phyloP scores from a whole-genome alignment of 2,113 vertebrate genomes.

The Indicator maculatus region DNA sequence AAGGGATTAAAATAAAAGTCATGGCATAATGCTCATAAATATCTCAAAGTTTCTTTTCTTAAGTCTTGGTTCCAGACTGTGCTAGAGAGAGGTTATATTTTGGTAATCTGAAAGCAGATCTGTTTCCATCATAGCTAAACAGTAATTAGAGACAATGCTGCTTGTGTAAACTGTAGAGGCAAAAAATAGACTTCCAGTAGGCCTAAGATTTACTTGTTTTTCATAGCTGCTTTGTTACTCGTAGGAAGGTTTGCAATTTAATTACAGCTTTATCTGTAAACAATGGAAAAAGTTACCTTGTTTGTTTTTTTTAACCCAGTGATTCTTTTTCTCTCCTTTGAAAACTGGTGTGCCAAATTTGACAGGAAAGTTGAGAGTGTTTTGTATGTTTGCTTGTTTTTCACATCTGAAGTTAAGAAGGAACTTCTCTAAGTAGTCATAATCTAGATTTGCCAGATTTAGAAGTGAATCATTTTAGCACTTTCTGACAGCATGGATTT shows the following conservation, averaged over 20 bases:
- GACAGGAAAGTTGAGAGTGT: not conserved
- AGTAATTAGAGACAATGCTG: not conserved
- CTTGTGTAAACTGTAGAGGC: conserved; percentile 9
- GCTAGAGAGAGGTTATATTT: not conserved
- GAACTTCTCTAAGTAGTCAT: not conserved
- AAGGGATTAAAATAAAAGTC: not conserved
- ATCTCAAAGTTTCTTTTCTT: not conserved
- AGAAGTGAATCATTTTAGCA: not conserved
- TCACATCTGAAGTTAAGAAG: not conserved
- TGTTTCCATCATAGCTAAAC: conserved; percentile 1
- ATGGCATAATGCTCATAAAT: not conserved
- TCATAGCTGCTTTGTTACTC: not conserved
- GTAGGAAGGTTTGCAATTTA: not conserved
- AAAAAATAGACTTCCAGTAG: conserved; percentile 39
- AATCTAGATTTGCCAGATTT: not conserved
- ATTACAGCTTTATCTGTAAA: not conserved
- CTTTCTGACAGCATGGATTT: not conserved
- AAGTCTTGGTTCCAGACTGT: not conserved
- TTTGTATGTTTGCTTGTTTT: not conserved
- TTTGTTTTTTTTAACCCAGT: not conserved
- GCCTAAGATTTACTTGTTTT: not conserved
- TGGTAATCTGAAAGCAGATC: not conserved
- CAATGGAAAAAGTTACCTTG: not conserved
- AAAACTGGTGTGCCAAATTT: not conserved
- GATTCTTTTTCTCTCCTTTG: conserved; percentile 2